A percentile compares a stretch with the other conserved stretches of the same genome.
These are phyloP conservation scores for Heliocidaris erythrogramma DNA, from an alignment of 35 echinoderm and acorn worm species.

Conservation along the genomic window DNA sequence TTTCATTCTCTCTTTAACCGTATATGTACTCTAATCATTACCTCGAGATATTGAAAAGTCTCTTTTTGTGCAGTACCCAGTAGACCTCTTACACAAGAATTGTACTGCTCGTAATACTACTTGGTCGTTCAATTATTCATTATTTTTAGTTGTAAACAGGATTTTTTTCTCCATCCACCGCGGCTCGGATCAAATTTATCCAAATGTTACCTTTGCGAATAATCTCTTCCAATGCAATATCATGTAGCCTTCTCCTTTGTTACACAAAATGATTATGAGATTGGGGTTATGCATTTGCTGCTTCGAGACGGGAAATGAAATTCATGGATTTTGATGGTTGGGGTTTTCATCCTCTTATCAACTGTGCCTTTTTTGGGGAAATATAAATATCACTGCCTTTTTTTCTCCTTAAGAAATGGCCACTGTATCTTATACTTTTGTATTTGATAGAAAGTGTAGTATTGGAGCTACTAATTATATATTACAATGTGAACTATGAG, in stretches of 20 bases:
- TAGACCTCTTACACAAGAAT: neutral
- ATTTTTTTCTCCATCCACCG: neutral
- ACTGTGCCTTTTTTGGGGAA: neutral
- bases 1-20: no score
- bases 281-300: neutral
- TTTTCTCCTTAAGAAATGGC: neutral
- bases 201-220: neutral
- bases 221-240: conserved; percentile 2
- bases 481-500: no score
- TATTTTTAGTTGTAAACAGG: neutral
- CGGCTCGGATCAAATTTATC: neutral
- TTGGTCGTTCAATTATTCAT: neutral
- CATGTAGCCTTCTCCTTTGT: neutral
- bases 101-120: neutral
- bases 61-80: neutral
- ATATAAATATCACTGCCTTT: neutral
- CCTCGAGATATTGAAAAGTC: no score
- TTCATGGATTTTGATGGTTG: neutral
- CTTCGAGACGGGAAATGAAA: neutral
- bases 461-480: no score
- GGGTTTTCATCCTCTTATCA: neutral
- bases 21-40: no score
- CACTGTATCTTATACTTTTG: neutral
- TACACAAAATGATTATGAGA: neutral
- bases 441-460: no score